A percentile compares a stretch with the other conserved stretches of the same genome.
phyloP scores from a whole-genome alignment of 2,113 vertebrate genomes.

The Gadus chalcogrammus region DNA sequence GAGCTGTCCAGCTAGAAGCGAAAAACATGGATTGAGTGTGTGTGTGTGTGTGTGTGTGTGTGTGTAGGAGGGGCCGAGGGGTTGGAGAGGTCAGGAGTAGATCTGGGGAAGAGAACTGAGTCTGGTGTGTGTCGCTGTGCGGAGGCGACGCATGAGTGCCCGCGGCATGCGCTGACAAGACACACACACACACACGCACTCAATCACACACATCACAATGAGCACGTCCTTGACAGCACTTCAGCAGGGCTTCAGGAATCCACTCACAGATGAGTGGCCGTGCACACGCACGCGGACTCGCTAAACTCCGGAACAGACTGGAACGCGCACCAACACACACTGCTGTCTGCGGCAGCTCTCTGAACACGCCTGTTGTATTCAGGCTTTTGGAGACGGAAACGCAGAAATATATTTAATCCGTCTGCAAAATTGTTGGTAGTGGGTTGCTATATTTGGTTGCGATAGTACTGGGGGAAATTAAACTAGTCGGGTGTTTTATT shows the following conservation, averaged over 20 bases:
- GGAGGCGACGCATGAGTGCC: slow-evolving; percentile 74
- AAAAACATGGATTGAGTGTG: slow-evolving; percentile 97
- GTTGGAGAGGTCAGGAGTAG: slow-evolving; percentile 72
- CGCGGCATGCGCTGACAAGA: slow-evolving; percentile 64
- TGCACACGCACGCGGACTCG: slow-evolving; percentile 34
- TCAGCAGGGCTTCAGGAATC: slow-evolving; percentile 60
- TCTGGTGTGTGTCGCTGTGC: slow-evolving; percentile 73
- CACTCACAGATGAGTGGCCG: slow-evolving; percentile 61
- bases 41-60: slow-evolving; percentile 28
- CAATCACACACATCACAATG: slow-evolving; percentile 66
- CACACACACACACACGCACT: slow-evolving; percentile 45
- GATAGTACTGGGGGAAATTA: no score
- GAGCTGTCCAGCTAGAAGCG: slow-evolving; percentile 97
- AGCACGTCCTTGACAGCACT: slow-evolving; percentile 65
- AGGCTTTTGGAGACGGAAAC: no score
- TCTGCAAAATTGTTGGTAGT: no score
- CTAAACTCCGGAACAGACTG: slow-evolving; percentile 1
- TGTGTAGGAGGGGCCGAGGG: slow-evolving; percentile 54
- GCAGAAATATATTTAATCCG: no score
- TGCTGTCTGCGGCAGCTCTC: slow-evolving; percentile 58
- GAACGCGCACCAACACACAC: slow-evolving; percentile 28
- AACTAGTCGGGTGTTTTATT: no score
- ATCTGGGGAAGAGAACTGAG: slow-evolving; percentile 71
- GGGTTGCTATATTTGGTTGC: no score
- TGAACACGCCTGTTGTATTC: no score